Evolutionary conservation across 2,888 invertebrate genomes (phyloP).

Genomic region (Drosophila cyrtoloma): DNA sequence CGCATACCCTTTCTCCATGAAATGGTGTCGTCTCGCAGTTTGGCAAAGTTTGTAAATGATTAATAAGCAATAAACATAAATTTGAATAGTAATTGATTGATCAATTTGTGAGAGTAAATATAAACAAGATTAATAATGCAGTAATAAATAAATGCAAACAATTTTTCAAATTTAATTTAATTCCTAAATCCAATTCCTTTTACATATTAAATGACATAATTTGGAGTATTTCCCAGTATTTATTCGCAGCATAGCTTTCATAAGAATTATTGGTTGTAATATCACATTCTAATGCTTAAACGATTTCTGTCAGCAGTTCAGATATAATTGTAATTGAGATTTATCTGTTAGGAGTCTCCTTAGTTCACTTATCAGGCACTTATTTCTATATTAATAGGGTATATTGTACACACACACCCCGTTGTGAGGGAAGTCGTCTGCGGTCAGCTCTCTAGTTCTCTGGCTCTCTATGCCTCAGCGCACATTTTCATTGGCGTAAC

Average conservation of each 20-base stretch:
- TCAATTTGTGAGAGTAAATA: not conserved
- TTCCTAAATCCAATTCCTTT: not conserved
- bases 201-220: not conserved
- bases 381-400: not conserved
- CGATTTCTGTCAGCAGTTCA: not conserved
- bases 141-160: not conserved
- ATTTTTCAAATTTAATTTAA: not conserved
- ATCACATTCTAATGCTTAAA: not conserved
- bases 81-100: not conserved
- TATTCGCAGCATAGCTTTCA: not conserved
- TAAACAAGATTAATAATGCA: not conserved
- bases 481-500: constrained; percentile 75
- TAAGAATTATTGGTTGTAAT: not conserved
- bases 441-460: constrained; percentile 46
- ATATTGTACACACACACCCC: not conserved
- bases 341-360: not conserved
- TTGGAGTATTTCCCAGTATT: not conserved
- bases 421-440: constrained; percentile 16
- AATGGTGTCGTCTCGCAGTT: not conserved
- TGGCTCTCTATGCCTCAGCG: constrained; percentile 58
- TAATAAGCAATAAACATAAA: not conserved
- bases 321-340: not conserved
- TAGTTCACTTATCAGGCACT: not conserved
- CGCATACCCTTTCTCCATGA: constrained; percentile 21
- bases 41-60: not conserved